Evolutionary conservation across 2,113 vertebrate species (phyloP).

Genomic region (Regulus satrapa): DNA sequence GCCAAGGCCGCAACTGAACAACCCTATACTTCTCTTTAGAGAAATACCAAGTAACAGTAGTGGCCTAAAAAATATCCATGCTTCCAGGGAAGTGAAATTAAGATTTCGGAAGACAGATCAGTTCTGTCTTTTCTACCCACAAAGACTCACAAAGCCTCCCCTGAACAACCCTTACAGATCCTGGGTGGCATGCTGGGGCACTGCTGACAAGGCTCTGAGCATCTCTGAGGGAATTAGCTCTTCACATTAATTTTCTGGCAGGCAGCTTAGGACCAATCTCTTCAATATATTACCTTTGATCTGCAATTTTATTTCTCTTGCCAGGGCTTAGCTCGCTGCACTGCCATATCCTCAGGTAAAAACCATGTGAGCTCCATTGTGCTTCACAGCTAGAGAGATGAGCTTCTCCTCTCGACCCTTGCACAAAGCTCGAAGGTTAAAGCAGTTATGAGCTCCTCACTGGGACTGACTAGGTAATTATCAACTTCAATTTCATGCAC

Average conservation of each 20-base stretch:
- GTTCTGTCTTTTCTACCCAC: background rate
- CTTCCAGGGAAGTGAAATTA: background rate
- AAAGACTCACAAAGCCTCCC: background rate
- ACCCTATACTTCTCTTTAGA: background rate
- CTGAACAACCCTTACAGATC: background rate
- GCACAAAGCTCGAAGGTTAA: background rate
- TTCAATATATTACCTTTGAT: background rate
- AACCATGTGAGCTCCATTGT: background rate
- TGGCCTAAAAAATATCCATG: background rate
- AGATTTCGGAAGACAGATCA: background rate
- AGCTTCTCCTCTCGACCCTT: background rate
- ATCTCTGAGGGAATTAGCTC: constrained; percentile 11
- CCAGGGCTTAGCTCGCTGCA: background rate
- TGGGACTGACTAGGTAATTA: constrained; percentile 17
- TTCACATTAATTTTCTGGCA: background rate
- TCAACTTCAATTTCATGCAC: constrained; percentile 25
- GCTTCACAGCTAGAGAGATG: background rate
- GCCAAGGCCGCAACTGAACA: background rate
- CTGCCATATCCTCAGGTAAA: background rate
- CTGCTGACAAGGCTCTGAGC: background rate
- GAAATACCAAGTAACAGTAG: background rate
- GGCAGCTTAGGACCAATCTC: background rate
- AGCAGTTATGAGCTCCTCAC: background rate
- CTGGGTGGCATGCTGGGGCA: background rate
- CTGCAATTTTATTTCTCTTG: background rate